Conservation (phyloP, 2,797 vertebrate genomes). For the Eleutherodactylus coqui region DNA sequence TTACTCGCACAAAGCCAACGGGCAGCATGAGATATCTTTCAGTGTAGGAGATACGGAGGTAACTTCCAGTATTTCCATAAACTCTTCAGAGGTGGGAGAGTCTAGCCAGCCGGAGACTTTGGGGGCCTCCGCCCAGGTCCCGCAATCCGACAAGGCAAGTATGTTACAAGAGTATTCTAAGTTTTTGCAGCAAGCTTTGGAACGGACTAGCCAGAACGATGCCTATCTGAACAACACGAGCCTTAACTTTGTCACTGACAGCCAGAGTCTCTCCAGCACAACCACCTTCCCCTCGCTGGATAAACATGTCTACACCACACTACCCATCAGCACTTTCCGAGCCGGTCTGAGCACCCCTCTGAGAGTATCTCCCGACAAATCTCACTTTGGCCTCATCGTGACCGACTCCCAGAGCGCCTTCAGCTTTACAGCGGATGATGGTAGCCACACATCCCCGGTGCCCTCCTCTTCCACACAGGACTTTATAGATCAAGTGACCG, state of each 20-base stretch:
- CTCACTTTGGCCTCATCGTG: conserved; percentile 95
- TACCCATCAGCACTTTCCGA: conserved; percentile 89
- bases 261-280: conserved; percentile 88
- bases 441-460: conserved; percentile 85
- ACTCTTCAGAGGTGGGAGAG: conserved; percentile 92
- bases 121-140: conserved; percentile 82
- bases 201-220: conserved; percentile 99
- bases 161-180: conserved; percentile 99
- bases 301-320: conserved; percentile 91
- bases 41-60: conserved; percentile 95
- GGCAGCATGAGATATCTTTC: conserved; percentile 95
- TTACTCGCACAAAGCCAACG: conserved; percentile 96
- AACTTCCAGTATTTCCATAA: conserved; percentile 97
- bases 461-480: conserved; percentile 93
- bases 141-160: conserved; percentile 93
- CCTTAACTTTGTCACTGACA: conserved; percentile 96
- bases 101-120: conserved; percentile 86
- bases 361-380: conserved; percentile 93
- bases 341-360: conserved; percentile 94
- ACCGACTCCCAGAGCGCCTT: conserved; percentile 97
- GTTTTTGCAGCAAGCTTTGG: conserved; percentile 97
- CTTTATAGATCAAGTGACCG: conserved; percentile 97
- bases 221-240: conserved; percentile 96
- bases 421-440: conserved; percentile 96
- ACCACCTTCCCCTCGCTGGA: conserved; percentile 93